A percentile compares a stretch with the other conserved stretches of the same genome.
Conservation (phyloP, 1,140 invertebrate species). For the Ericerus pela region DNA sequence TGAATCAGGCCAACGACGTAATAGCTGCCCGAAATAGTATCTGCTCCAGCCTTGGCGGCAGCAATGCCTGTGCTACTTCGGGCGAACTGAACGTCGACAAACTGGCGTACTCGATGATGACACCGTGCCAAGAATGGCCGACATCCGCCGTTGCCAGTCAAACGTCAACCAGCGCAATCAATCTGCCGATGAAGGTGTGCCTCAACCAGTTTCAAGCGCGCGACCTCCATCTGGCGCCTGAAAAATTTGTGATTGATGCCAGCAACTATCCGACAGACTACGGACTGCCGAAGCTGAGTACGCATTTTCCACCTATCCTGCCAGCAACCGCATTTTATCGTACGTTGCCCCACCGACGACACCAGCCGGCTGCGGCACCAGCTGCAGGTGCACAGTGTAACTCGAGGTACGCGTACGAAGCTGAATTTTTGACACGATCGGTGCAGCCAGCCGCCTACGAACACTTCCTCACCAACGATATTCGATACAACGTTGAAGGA, state of each 20-base stretch:
- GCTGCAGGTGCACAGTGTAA: conserved; percentile 42
- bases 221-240: conserved; percentile 28
- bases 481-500: conserved; percentile 60
- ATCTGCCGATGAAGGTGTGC: background rate
- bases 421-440: conserved; percentile 44
- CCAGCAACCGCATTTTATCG: conserved; percentile 41
- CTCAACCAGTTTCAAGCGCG: background rate
- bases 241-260: conserved; percentile 45
- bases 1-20: no score
- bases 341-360: conserved; percentile 46
- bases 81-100: background rate
- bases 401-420: conserved; percentile 43
- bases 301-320: conserved; percentile 31
- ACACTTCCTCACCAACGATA: conserved; percentile 40
- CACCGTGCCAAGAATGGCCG: background rate
- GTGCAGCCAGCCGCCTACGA: conserved; percentile 33
- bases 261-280: conserved; percentile 66
- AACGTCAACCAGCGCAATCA: background rate
- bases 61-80: no score
- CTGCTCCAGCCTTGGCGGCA: no score
- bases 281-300: conserved; percentile 50
- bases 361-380: conserved; percentile 40
- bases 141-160: background rate
- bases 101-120: background rate
- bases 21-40: no score